Evolutionary conservation across 2,113 vertebrate genomes (phyloP), one percentile per base, ranked within the genome.

Genomic region (Perca fluviatilis): DNA sequence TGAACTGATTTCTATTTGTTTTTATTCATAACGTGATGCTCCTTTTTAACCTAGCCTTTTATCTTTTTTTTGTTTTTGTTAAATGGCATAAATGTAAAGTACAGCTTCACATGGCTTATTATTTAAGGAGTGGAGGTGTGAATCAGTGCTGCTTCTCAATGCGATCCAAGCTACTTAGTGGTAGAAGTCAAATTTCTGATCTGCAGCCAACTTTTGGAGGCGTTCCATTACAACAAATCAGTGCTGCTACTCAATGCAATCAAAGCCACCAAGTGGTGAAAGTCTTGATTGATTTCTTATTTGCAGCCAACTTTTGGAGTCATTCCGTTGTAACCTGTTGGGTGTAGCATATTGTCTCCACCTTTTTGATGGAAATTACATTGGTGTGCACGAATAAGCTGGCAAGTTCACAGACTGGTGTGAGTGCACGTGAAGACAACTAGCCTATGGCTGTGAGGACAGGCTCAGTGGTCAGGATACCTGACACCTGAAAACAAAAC

Each of bases 401-500:
- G 51, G 30, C 49, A 75, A 74, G 74, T 89, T 90, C 86, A 83
- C 78, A 68, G 64, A 43, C 64, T 30, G 11, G 58, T 75, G 75
- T 67, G 61, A 79, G 64, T 54, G 23, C n/a, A 63, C 63, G 66
- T 72, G 61, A 75, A 85, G 79, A 80, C 74, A 78, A 57, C 5
- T 47, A 63, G 74, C 79, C 82, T 11, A 6, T 51, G 81, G 85
- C 70, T 61, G 64, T 49, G 72, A 86, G 73, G 73, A 75, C 79
- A 30, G 63, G 15, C 65, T 65, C 56, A 14, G 80, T 57, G 49
- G 75, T 87, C 51, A n/a, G 74, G 90, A 83, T 75, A 94, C 87
- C 82, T 86, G 89, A 94, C 82, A 91, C 90, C 88, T 92, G 87
- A 74, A 91, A 82, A 78, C 67, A 89, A 89, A 91, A 80, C 83